A percentile compares a stretch with the other conserved stretches of the same genome.
Evolutionary conservation across 2,888 invertebrate species (phyloP).

Genomic region (Eupithecia inturbata): DNA sequence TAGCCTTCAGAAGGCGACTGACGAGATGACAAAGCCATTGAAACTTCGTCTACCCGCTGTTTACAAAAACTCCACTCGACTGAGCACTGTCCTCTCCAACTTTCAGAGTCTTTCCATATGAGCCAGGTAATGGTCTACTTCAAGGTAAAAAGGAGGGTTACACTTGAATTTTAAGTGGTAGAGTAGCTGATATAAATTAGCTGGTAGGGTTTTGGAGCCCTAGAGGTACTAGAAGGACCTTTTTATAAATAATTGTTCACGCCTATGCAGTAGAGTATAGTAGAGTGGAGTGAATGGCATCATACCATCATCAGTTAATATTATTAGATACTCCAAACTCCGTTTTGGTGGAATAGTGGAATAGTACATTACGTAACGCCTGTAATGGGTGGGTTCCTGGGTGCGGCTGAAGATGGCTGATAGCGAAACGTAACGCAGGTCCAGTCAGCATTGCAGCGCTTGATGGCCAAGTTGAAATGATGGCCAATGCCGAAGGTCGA

Average conservation of each 20-base stretch:
- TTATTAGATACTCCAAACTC: too few species aligned
- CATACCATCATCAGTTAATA: too few species aligned
- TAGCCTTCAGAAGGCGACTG: neutral
- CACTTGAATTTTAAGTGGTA: conserved; percentile 69
- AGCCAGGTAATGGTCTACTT: conserved; percentile 68
- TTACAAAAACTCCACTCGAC: conserved; percentile 18
- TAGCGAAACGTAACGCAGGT: too few species aligned
- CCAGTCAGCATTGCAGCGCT: too few species aligned
- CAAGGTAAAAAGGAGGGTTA: conserved; percentile 68
- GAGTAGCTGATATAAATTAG: neutral
- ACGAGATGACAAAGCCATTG: conserved; percentile 8
- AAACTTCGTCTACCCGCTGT: conserved; percentile 15
- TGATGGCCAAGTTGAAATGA: too few species aligned
- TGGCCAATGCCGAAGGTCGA: too few species aligned
- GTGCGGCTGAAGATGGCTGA: too few species aligned
- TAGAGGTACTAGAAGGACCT: neutral
- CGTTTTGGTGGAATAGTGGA: too few species aligned
- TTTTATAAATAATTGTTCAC: neutral
- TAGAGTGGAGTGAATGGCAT: too few species aligned
- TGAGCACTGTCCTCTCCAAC: conserved; percentile 27
- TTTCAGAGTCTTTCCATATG: conserved; percentile 40
- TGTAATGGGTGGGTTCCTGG: too few species aligned
- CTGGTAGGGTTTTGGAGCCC: neutral
- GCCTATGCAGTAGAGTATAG: too few species aligned
- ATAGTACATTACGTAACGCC: too few species aligned